phyloP scores from a whole-genome alignment of 2,113 vertebrate species.

The Kryptolebias marmoratus region DNA sequence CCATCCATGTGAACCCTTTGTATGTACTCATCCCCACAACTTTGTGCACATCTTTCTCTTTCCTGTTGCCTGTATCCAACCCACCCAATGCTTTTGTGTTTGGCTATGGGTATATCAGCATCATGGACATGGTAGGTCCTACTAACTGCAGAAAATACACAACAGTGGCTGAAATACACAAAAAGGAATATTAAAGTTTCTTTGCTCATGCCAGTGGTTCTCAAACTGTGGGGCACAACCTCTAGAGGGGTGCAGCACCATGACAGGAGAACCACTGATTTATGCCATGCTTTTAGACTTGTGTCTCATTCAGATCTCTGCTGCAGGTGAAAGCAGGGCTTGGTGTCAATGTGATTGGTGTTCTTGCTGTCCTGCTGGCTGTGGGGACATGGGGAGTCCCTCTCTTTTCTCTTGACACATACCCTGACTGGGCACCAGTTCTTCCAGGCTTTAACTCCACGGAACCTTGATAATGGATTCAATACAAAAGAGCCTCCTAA shows the following conservation, averaged over 20 bases:
- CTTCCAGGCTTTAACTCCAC: conserved; percentile 75
- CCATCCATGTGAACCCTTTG: conserved; percentile 89
- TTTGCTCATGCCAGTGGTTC: too few relatives aligned
- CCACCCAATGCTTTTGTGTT: conserved; percentile 93
- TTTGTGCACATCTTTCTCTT: conserved; percentile 91
- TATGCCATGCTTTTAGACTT: not conserved
- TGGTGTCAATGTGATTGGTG: conserved; percentile 88
- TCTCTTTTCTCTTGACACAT: conserved; percentile 85
- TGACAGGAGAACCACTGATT: not conserved
- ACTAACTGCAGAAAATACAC: not conserved
- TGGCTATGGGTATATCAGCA: conserved; percentile 87
- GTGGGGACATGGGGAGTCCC: conserved; percentile 87
- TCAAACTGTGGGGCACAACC: too few relatives aligned
- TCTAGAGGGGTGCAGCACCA: too few relatives aligned
- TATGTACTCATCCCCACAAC: conserved; percentile 90
- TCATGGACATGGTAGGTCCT: conserved; percentile 89
- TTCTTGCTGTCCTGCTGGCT: conserved; percentile 86
- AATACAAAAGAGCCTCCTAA: not conserved
- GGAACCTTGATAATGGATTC: conserved; percentile 47
- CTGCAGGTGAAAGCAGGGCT: conserved; percentile 93
- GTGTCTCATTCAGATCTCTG: accelerated
- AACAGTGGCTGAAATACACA: not conserved
- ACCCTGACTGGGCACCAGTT: conserved; percentile 86
- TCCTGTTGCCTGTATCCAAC: conserved; percentile 91
- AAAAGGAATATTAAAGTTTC: not conserved